Percentiles rank a stretch among this genome's conserved stretches.
These are phyloP conservation scores for Hirundo rustica DNA, from an alignment of 2,797 vertebrate genomes.

Conservation along the genomic window DNA sequence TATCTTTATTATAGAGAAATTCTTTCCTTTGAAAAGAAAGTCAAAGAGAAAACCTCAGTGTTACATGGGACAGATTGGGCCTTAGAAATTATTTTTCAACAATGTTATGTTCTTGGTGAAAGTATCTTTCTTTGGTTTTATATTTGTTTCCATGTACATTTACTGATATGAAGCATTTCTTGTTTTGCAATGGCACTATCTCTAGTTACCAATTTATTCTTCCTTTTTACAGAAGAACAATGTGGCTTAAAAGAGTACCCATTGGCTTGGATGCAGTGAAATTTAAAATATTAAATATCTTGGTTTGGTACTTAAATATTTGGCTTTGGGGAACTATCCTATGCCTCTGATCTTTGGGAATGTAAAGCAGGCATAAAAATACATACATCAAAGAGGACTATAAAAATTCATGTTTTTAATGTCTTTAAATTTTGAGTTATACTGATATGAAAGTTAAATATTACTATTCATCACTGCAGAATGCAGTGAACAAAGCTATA, in stretches of 20 bases:
- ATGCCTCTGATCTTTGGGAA: conserved; percentile 21
- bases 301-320: conserved; percentile 5
- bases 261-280: not conserved
- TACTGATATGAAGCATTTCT: conserved; percentile 56
- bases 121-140: conserved; percentile 23
- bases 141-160: conserved; percentile 39
- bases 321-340: not conserved
- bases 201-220: conserved; percentile 32
- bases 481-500: conserved; percentile 28
- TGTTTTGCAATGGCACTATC: conserved; percentile 42
- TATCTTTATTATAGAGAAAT: conserved; percentile 14
- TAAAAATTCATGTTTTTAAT: conserved; percentile 42
- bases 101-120: not conserved
- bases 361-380: conserved; percentile 15
- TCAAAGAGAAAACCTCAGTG: not conserved
- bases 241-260: not conserved
- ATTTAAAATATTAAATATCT: conserved; percentile 10
- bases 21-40: not conserved
- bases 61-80: not conserved
- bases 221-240: conserved; percentile 20
- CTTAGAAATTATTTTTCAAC: conserved; percentile 1
- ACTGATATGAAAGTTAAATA: conserved; percentile 25
- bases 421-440: conserved; percentile 32
- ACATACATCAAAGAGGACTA: conserved; percentile 5
- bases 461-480: conserved; percentile 31